These are phyloP conservation scores for Artibeus jamaicensis DNA, from an alignment of 2,797 vertebrate genomes.

Conservation along the genomic window DNA sequence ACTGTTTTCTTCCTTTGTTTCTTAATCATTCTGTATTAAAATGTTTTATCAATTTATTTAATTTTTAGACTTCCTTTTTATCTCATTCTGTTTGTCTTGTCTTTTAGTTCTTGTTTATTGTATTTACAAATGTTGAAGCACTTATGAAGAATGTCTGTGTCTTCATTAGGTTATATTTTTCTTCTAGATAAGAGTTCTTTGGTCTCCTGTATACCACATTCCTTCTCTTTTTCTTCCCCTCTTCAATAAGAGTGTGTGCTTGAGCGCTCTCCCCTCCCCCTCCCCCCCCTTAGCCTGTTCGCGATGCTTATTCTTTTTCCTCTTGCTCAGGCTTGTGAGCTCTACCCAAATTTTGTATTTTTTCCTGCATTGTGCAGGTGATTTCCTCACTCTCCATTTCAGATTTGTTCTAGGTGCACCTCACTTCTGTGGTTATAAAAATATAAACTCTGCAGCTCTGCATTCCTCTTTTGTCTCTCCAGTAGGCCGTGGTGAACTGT, in stretches of 20 bases:
- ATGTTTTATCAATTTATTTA: background rate
- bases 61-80: background rate
- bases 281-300: background rate
- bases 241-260: too few relatives aligned
- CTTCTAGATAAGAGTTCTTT: background rate
- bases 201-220: background rate
- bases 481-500: background rate
- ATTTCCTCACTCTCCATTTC: background rate
- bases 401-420: background rate
- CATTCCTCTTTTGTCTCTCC: background rate
- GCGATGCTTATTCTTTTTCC: background rate
- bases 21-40: background rate
- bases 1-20: background rate
- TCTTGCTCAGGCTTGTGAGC: background rate
- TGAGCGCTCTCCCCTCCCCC: background rate
- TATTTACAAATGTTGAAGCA: background rate
- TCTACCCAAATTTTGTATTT: background rate
- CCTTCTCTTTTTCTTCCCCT: background rate
- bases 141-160: conserved; percentile 1
- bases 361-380: background rate
- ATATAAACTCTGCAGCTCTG: background rate
- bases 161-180: background rate
- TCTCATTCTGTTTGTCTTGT: background rate
- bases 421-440: background rate
- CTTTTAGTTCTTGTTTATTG: background rate